These are phyloP conservation scores for Drosophila flavopinicola DNA, from an alignment of 2,888 invertebrate species.

Conservation along the genomic window DNA sequence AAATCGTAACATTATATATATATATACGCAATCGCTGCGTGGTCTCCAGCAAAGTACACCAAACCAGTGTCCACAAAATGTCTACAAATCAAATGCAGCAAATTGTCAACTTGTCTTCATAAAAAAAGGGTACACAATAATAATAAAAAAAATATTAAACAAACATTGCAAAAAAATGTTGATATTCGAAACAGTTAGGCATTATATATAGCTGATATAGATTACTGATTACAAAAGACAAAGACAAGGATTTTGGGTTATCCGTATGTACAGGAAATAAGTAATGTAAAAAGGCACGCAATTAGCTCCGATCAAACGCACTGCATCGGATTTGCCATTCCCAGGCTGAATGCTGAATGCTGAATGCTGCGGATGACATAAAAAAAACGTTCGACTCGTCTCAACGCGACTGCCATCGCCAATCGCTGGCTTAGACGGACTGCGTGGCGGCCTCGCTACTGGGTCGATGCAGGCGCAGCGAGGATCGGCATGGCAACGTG, in stretches of 20 bases:
- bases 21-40: slow-evolving; percentile 35
- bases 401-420: not conserved
- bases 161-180: slow-evolving; percentile 45
- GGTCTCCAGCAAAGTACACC: slow-evolving; percentile 19
- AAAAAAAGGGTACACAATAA: slow-evolving; percentile 30
- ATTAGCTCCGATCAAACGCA: slow-evolving; percentile 28
- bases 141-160: slow-evolving; percentile 28
- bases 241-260: slow-evolving; percentile 12
- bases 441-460: slow-evolving; percentile 65
- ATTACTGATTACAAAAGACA: slow-evolving; percentile 27
- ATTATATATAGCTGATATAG: slow-evolving; percentile 17
- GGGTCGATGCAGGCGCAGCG: slow-evolving; percentile 78
- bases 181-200: slow-evolving; percentile 31
- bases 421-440: slow-evolving; percentile 60
- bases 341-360: slow-evolving; percentile 5
- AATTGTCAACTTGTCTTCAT: slow-evolving; percentile 27
- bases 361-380: not conserved
- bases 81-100: slow-evolving; percentile 42
- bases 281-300: slow-evolving; percentile 35
- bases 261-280: slow-evolving; percentile 46
- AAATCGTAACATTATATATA: slow-evolving; percentile 34
- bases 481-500: slow-evolving; percentile 84
- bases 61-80: slow-evolving; percentile 38
- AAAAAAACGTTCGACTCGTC: not conserved
- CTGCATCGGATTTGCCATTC: slow-evolving; percentile 12